Conservation (phyloP, 2,797 vertebrate genomes). For the Xyrichtys novacula region DNA sequence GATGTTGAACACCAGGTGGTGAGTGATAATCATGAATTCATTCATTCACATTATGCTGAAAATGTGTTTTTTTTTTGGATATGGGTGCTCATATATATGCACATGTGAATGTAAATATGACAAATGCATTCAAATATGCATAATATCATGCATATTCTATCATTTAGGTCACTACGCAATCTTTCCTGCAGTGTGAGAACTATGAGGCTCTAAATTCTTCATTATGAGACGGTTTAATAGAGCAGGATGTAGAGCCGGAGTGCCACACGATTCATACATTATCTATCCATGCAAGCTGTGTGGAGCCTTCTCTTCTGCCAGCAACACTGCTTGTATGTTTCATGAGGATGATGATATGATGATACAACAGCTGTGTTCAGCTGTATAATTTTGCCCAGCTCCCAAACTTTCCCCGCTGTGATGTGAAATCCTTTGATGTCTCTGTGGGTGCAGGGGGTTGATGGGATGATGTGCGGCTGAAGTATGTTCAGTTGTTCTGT, state of each 20-base stretch:
- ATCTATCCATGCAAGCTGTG: conserved; percentile 29
- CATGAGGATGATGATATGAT: conserved; percentile 72
- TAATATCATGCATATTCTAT: too few species aligned
- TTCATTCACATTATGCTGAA: background rate
- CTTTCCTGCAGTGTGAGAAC: background rate
- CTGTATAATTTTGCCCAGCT: conserved; percentile 45
- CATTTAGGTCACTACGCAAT: background rate
- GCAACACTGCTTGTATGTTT: conserved; percentile 47
- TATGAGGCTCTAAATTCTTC: background rate
- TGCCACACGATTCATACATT: background rate
- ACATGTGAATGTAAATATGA: background rate
- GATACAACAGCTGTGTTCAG: conserved; percentile 62
- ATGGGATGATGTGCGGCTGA: conserved; percentile 5
- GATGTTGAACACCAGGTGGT: too few species aligned
- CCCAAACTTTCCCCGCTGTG: conserved; percentile 50
- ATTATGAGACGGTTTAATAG: conserved; percentile 20
- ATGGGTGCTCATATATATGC: background rate
- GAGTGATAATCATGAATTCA: too few species aligned
- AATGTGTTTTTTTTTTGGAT: background rate
- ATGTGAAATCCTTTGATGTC: conserved; percentile 61
- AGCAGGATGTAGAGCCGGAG: conserved; percentile 6
- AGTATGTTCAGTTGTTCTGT: conserved; percentile 6
- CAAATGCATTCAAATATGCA: background rate
- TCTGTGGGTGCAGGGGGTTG: conserved; percentile 16
- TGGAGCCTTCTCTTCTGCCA: conserved; percentile 28